Base-by-base conservation (phyloP, 2,113 vertebrate genomes). In the Prietella phreatophila region DNA sequence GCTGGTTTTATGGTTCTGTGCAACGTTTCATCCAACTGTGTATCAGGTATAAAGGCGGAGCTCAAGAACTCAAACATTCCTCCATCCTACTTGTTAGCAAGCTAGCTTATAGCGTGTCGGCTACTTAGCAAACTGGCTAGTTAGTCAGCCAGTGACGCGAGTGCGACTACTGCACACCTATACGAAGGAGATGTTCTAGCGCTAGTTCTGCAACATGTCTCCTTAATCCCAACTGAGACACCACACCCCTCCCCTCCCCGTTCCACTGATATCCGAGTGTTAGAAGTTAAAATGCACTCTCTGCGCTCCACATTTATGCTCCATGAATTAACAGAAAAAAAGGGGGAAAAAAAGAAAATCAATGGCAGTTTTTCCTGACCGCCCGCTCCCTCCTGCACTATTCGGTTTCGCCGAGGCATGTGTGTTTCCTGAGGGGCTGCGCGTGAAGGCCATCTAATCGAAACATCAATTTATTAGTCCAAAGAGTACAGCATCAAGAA, bases 401-500 rank as follows among this genome's bases (percentile, higher is more conserved):
- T 96, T 95, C 94, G 93, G 94, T 96, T 96, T 95, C 95, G 0
- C 94, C 93, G 94, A 89, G 94, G 93, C 93, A 89, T 94, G 94
- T 95, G 94, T 94, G 93, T 94, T 95, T 96, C 95, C 94, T 93
- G 93, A 94, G 93, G 92, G 93, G 93, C 93, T 91, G 88, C 88
- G 80, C 94, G 93, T 94, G 91, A 95, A 95, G 93, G 92, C 93
- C 89, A 91, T 93, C 93, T 92, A 95, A 95, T 96, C 95, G 94
- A 95, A 95, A 94, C 91, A 92, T 95, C 94, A 94, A 96, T 96
- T 96, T 94, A 93, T 95, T 94, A 95, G 93, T 93, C 94, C 92
- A 94, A 95, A 93, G 93, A 93, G 92, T 17, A 91, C 92, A 90
- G 90, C 93, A 92, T 61, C 84, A 71, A 90, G 90, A 91, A 58